Conservation (phyloP, 2,888 invertebrate species). For the Rhamnusium bicolor region DNA sequence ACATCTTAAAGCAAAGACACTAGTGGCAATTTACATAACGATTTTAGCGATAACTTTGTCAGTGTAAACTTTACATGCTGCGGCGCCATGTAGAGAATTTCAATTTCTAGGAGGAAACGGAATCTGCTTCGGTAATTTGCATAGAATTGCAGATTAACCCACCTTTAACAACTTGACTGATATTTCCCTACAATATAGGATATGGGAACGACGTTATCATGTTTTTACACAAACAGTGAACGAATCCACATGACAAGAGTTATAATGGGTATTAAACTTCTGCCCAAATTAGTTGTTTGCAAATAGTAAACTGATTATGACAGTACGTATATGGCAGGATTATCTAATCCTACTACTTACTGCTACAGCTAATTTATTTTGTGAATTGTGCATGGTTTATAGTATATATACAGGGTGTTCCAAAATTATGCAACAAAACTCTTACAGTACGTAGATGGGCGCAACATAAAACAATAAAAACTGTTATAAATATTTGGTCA, state of each 20-base stretch:
- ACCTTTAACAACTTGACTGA: constrained; percentile 41
- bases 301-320: too few species aligned
- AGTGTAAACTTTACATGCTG: constrained; percentile 14
- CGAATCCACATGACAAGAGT: neutral
- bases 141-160: constrained; percentile 57
- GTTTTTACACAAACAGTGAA: neutral
- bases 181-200: constrained; percentile 23
- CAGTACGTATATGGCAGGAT: too few species aligned
- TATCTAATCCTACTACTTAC: too few species aligned
- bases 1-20: constrained; percentile 6
- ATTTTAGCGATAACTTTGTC: constrained; percentile 26
- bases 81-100: constrained; percentile 13
- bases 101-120: constrained; percentile 39
- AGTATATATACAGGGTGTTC: too few species aligned
- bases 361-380: too few species aligned
- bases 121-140: constrained; percentile 54
- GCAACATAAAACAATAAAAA: too few species aligned
- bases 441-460: too few species aligned
- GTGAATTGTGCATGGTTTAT: too few species aligned
- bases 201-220: neutral
- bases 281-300: neutral
- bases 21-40: constrained; percentile 16
- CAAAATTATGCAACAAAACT: too few species aligned
- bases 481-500: too few species aligned
- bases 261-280: neutral